These are phyloP conservation scores for Calyptomena viridis DNA, from an alignment of 2,113 vertebrate genomes.

Conservation along the genomic window DNA sequence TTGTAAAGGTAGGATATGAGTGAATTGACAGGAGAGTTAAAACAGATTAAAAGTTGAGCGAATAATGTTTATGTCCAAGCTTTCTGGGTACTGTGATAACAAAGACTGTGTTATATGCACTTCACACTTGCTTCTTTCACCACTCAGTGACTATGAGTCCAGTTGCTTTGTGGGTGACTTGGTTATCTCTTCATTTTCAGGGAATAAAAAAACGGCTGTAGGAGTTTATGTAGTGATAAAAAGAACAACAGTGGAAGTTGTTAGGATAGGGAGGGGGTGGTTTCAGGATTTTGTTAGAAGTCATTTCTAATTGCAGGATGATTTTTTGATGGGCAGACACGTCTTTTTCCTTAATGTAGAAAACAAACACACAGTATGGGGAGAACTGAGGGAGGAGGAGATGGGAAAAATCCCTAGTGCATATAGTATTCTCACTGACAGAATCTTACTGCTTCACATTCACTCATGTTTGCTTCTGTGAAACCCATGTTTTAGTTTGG, in stretches of 20 bases:
- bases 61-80: background rate
- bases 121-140: slow-evolving; percentile 63
- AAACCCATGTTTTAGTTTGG: background rate
- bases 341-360: slow-evolving; percentile 32
- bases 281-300: slow-evolving; percentile 47
- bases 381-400: background rate
- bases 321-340: slow-evolving; percentile 51
- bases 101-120: slow-evolving; percentile 34
- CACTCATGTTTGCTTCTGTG: background rate
- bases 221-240: slow-evolving; percentile 19
- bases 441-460: background rate
- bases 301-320: slow-evolving; percentile 51
- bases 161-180: background rate
- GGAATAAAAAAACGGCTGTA: slow-evolving; percentile 27
- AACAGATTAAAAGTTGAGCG: background rate
- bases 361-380: background rate
- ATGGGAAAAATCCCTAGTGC: background rate
- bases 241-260: slow-evolving; percentile 37
- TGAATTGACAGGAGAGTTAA: background rate
- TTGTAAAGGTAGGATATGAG: background rate
- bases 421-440: background rate
- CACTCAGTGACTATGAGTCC: background rate
- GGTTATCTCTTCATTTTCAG: slow-evolving; percentile 31
- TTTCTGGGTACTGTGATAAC: slow-evolving; percentile 36
- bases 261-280: slow-evolving; percentile 19